Conservation (phyloP, 2,888 invertebrate genomes). For the Marasmarcha lunaedactyla region DNA sequence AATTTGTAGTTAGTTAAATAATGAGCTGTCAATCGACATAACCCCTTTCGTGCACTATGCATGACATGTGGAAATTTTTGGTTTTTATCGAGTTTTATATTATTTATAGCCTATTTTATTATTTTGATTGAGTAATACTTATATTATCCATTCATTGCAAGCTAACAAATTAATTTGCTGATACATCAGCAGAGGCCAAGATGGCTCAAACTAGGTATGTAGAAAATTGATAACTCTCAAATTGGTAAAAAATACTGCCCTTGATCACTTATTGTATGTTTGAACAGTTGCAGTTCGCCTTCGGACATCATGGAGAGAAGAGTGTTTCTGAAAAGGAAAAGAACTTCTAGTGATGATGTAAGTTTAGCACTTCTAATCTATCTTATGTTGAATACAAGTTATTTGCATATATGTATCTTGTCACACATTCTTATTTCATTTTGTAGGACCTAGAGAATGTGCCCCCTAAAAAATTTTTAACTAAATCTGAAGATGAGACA, state of each 20-base stretch:
- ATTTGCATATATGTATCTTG: background rate
- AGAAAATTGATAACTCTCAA: slow-evolving; percentile 9
- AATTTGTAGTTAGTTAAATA: background rate
- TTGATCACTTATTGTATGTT: slow-evolving; percentile 18
- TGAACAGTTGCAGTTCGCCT: slow-evolving; percentile 33
- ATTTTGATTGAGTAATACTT: too few species aligned
- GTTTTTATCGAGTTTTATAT: too few species aligned
- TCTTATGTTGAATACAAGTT: background rate
- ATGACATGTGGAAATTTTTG: slow-evolving; percentile 66
- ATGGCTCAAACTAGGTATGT: slow-evolving; percentile 65
- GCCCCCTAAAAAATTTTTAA: slow-evolving; percentile 48
- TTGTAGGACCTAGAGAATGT: slow-evolving; percentile 55
- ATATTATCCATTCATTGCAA: slow-evolving; percentile 35
- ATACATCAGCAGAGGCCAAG: slow-evolving; percentile 32
- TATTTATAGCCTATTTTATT: too few species aligned
- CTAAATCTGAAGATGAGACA: slow-evolving; percentile 31
- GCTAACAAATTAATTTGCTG: slow-evolving; percentile 29
- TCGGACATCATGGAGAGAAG: slow-evolving; percentile 46
- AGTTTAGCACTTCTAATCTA: too few species aligned
- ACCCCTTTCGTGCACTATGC: slow-evolving; percentile 62
- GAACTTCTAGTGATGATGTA: slow-evolving; percentile 55
- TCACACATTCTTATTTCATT: slow-evolving; percentile 4
- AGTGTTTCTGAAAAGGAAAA: slow-evolving; percentile 52
- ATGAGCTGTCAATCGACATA: slow-evolving; percentile 62
- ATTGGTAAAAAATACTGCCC: background rate